Percentiles rank a stretch among this genome's conserved stretches.
Evolutionary conservation across 2,888 invertebrate genomes (phyloP).

Genomic region (Rhodophaea formosa): DNA sequence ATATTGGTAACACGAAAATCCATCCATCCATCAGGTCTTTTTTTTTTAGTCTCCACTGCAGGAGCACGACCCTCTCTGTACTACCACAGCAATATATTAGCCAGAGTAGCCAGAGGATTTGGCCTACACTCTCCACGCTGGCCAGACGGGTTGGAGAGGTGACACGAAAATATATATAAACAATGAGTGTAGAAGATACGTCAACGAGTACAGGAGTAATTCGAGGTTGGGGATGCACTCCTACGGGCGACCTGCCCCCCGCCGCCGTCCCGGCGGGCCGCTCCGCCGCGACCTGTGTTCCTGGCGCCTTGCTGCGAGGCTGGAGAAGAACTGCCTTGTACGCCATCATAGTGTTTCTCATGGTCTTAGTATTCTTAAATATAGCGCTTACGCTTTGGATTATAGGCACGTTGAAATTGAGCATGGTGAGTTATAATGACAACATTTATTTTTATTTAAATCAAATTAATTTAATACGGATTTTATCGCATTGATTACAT

Average conservation of each 20-base stretch:
- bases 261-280: slow-evolving; percentile 38
- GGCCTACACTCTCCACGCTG: too few relatives aligned
- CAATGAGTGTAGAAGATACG: slow-evolving; percentile 50
- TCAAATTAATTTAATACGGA: too few relatives aligned
- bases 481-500: too few relatives aligned
- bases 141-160: too few relatives aligned
- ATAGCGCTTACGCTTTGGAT: slow-evolving; percentile 98
- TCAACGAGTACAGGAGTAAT: slow-evolving; percentile 44
- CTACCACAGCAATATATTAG: too few relatives aligned
- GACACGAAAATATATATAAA: too few relatives aligned
- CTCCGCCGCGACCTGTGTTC: slow-evolving; percentile 46
- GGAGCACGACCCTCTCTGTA: too few relatives aligned
- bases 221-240: slow-evolving; percentile 72
- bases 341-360: slow-evolving; percentile 90
- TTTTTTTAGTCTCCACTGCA: too few relatives aligned
- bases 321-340: slow-evolving; percentile 97
- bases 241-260: slow-evolving; percentile 61
- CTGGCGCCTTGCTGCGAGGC: slow-evolving; percentile 75
- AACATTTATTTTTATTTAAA: too few relatives aligned
- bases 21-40: too few relatives aligned
- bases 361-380: slow-evolving; percentile 94
- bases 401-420: slow-evolving; percentile 95
- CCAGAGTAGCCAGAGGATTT: too few relatives aligned
- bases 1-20: slow-evolving; percentile 19
- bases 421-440: slow-evolving; percentile 85